phyloP scores from a whole-genome alignment of 2,797 vertebrate genomes.

The Threskiornis aethiopicus region DNA sequence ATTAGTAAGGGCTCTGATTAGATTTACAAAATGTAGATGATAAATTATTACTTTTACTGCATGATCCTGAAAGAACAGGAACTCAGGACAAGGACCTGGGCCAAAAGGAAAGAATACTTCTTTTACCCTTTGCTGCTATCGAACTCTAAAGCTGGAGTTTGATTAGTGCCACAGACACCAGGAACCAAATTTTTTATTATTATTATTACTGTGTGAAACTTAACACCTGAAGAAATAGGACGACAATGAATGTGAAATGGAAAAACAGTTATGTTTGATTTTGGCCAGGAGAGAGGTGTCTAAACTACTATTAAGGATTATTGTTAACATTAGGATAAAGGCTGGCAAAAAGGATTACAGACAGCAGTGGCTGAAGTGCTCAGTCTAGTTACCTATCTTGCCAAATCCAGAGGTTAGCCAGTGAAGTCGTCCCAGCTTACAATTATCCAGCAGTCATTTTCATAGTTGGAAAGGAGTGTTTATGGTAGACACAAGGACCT shows the following conservation, averaged over 20 bases:
- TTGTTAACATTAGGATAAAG: not conserved
- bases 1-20: not conserved
- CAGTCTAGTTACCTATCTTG: not conserved
- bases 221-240: not conserved
- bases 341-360: not conserved
- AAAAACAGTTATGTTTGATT: not conserved
- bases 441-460: not conserved
- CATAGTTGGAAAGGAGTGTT: not conserved
- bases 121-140: not conserved
- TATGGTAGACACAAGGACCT: not conserved
- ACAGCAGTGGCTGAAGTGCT: not conserved
- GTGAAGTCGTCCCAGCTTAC: accelerated
- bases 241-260: not conserved
- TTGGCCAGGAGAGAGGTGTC: not conserved
- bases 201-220: not conserved
- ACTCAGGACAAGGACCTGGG: not conserved
- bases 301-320: not conserved
- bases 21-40: not conserved
- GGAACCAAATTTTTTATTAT: not conserved
- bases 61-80: not conserved
- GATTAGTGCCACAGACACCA: not conserved
- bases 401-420: not conserved
- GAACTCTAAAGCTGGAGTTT: not conserved
- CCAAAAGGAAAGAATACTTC: not conserved
- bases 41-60: not conserved